phyloP scores from a whole-genome alignment of 2,797 vertebrate species.

The Tokudaia muenninki region DNA sequence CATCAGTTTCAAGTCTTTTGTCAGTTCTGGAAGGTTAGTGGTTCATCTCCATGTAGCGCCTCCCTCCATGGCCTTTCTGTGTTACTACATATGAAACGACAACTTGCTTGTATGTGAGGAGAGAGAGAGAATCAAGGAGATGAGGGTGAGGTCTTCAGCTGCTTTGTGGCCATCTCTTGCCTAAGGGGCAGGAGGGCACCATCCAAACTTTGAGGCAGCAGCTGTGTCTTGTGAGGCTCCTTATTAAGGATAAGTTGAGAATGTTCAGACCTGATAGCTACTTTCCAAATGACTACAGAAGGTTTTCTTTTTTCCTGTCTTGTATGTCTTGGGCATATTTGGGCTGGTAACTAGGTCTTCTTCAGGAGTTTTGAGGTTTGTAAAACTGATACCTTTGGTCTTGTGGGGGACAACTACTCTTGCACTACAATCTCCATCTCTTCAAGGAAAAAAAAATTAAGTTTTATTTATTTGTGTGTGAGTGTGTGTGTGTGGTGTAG shows the following conservation, averaged over 20 bases:
- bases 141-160: neutral
- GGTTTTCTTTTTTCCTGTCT: neutral
- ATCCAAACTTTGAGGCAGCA: neutral
- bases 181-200: neutral
- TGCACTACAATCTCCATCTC: neutral
- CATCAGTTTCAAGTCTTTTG: neutral
- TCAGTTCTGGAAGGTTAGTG: neutral
- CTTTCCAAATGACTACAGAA: neutral
- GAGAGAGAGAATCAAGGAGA: neutral
- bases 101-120: neutral
- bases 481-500: no score
- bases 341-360: neutral
- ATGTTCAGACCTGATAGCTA: neutral
- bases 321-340: neutral
- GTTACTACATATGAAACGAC: neutral
- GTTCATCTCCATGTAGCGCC: neutral
- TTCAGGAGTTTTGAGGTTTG: conserved; percentile 5
- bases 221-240: neutral
- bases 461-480: neutral
- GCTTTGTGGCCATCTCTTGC: neutral
- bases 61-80: neutral
- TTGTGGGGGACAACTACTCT: neutral
- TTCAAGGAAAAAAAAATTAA: neutral
- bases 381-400: neutral
- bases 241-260: conserved; percentile 11